Evolutionary conservation across 2,888 invertebrate species (phyloP), one percentile per base, ranked within the genome.

Genomic region (Sturmia bella): DNA sequence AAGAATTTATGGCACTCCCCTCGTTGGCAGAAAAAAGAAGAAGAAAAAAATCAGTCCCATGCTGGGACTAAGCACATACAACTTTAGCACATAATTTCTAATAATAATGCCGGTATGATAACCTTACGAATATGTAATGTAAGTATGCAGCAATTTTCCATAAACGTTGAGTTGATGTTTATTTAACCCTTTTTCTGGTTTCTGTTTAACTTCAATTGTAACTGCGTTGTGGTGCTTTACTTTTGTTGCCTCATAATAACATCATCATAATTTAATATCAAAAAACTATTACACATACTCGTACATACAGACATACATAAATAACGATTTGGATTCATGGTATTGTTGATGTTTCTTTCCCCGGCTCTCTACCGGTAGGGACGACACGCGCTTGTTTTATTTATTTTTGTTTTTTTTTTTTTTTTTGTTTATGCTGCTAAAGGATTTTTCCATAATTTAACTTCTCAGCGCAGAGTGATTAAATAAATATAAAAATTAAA

Each of bases 401-500:
- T n/a, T n/a, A 13, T 39, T 54, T 68, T 68, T 50, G 43, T 73
- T 59, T 75, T 45, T 32, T 19, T 37, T 27, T 11, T 41, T 48
- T 70, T 32, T 57, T 59, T 13, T 24, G 7, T 39, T 59, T 17
- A 74, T 56, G 24, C 15, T 24, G 7, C 24, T 59, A 24, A 74
- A 64, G 24, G 24, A 39, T 19, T 21, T 37, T 64, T 13, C 13
- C 12, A 17, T 56, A 52, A 75, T 77, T 78, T 73, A 45, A 48
- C 72, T 66, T 73, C 68, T 54, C 6, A n/a, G 27, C 15, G 13
- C 63, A 74, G 63, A 70, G 57, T 76, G 61, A 73, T 74, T 82
- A 72, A 74, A 78, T 82, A 78, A 78, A 75, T 82, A 82, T 61
- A 77, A 87, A 88, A 86, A 87, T 86, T 52, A 87, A 88, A 88